Evolutionary conservation across 2,797 vertebrate genomes (phyloP), one percentile per base, ranked within the genome.

Genomic region (Heteromormyrus szaboi): DNA sequence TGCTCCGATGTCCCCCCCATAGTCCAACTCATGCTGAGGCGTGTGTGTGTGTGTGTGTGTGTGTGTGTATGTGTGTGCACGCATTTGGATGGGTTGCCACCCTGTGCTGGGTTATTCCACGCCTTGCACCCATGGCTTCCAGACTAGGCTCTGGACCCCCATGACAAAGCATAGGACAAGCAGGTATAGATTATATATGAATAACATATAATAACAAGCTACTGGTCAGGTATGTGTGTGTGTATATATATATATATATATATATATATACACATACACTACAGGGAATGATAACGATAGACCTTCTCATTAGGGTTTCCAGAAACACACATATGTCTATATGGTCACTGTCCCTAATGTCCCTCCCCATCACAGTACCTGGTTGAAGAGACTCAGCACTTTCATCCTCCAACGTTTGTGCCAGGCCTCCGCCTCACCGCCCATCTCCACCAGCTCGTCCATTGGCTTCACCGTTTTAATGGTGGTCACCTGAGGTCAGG

Each of bases 401-500:
- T 98, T 98, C 62, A 97, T 94, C 87, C 94, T 97, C 98, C 98
- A 99, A 88, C 97, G 98, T 91, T 95, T 91, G 88, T 98, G 97
- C 98, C 97, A 99, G 84, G 97, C 96, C 0, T 96, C 95, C 0
- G 96, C 94, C 0, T 98, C 98, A 0, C 95, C 94, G 92, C 97
- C 96, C 94, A 99, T 95, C 92, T 98, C 95, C 17, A 98, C 96
- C 93, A 99, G 91, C 41, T 99, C 98, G 0, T 99, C 98, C 93
- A 98, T 93, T 93, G 97, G 95, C 93, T 98, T 98, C 93, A 99
- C 97, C 0, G 97, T 98, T 94, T 99, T 99, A 92, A 99, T 99
- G 92, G 97, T 98, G 89, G 98, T 99, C 62, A 99, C 98, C 98
- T 99, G 92, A 0, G 8, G 11, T 65, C 68, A 29, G 53, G 79